Base-by-base conservation (phyloP, 2,797 vertebrate species). In the Falco concolor region DNA sequence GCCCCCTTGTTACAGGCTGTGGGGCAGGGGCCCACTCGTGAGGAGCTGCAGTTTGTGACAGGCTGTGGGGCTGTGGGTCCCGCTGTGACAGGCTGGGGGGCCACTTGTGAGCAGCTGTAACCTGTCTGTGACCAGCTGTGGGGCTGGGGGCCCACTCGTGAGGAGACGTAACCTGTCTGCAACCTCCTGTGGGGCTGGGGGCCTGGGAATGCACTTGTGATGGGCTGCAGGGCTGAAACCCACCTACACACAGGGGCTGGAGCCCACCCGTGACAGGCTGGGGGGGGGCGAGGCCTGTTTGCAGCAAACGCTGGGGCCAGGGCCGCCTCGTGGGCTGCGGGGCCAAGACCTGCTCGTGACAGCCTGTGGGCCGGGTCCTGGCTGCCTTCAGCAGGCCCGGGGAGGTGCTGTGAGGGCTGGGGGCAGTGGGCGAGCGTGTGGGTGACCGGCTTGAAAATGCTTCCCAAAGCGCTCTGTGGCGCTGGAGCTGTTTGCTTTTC, bases 391-490 rank as follows among this genome's bases (percentile, higher is more conserved):
- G 47, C 44, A 52, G 74, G 25, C 14, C 1, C 6, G 0, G 36
- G 24, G 34, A 25, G 17, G 21, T 13, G 60, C 42, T 13, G 34
- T 2, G 10, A 7, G 60, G 52, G 23, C 47, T 23, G 36, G 5
- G 0, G 7, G 13, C 3, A 3, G 23, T 4, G 19, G 9, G 12
- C 6, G 22, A 22, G 13, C 1, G 5, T 8, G 8, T 6, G 8
- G 5, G 8, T 72, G 18, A 7, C 2, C 12, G 13, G 5, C 5
- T 87, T 77, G 13, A 42, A 64, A 79, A 56, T 5, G 1, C 3
- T 3, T 5, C 16, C 27, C 6, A 10, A 10, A 49, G 5, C 2
- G 2, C n/a, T 20, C 40, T 5, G 2, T 23, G 12, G 34, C 0
- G 1, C 3, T 4, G 22, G 32, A 9, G 5, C 12, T 44, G 21